Conservation (phyloP, 2,797 vertebrate species). For the Triplophysa bombifrons region DNA sequence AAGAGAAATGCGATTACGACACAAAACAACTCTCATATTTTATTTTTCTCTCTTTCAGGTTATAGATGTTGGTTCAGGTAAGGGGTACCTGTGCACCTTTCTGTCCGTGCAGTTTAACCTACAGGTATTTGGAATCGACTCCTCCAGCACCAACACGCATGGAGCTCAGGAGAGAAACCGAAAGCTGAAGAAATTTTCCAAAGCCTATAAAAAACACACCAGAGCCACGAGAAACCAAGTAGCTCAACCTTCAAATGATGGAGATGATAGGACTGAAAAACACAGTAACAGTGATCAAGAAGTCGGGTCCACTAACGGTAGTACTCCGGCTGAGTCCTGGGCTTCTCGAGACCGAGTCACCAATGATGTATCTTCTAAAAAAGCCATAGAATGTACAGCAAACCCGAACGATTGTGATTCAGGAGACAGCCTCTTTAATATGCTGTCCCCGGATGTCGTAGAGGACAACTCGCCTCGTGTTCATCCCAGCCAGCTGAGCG, state of each 20-base stretch:
- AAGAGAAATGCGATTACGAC: neutral
- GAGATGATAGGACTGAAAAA: neutral
- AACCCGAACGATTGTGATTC: conserved; percentile 49
- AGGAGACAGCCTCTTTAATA: conserved; percentile 66
- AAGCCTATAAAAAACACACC: conserved; percentile 74
- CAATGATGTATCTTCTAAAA: conserved; percentile 9
- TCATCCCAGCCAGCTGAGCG: conserved; percentile 71
- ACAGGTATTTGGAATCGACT: conserved; percentile 94
- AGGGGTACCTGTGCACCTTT: conserved; percentile 96
- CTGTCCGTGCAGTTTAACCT: conserved; percentile 90
- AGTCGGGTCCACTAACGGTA: neutral
- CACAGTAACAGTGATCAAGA: neutral
- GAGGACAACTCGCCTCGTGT: conserved; percentile 68
- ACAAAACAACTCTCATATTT: neutral
- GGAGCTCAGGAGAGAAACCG: conserved; percentile 93
- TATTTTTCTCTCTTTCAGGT: conserved; percentile 73
- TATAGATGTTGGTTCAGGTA: conserved; percentile 95
- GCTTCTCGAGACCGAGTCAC: conserved; percentile 4
- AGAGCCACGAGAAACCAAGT: conserved; percentile 31
- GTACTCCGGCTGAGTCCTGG: neutral
- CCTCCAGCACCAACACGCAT: conserved; percentile 88
- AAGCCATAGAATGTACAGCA: conserved; percentile 51
- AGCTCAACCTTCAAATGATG: neutral
- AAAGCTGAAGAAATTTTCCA: conserved; percentile 94
- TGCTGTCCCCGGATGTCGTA: conserved; percentile 77